phyloP scores from a whole-genome alignment of 2,797 vertebrate species.

The Enteromius fasciolatus region DNA sequence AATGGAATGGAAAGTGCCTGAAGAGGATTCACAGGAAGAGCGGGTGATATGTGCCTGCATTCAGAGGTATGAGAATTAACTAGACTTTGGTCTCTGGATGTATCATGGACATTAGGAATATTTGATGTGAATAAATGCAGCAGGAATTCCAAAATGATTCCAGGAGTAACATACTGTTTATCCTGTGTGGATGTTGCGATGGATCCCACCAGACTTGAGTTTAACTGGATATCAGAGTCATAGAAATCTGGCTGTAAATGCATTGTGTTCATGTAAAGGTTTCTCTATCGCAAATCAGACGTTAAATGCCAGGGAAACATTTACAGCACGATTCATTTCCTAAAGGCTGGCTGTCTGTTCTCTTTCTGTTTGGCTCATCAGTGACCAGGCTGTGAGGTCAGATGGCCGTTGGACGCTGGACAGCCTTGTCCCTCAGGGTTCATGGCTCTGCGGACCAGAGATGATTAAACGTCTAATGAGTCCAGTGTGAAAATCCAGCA shows the following conservation, averaged over 20 bases:
- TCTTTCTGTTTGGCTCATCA: constrained; percentile 39
- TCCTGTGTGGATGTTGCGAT: neutral
- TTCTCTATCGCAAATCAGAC: neutral
- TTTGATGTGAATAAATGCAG: neutral
- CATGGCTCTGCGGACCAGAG: constrained; percentile 38
- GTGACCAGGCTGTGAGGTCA: constrained; percentile 40
- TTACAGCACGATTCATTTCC: neutral
- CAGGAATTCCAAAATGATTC: constrained; percentile 26
- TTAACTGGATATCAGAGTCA: constrained; percentile 16
- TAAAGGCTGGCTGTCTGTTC: constrained; percentile 17
- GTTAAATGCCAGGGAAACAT: neutral
- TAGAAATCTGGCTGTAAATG: constrained; percentile 20
- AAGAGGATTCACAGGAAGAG: constrained; percentile 14
- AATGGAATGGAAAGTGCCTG: constrained; percentile 48
- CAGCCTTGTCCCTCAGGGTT: constrained; percentile 40
- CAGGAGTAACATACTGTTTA: constrained; percentile 10
- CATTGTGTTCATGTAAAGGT: constrained; percentile 3
- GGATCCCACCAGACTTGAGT: neutral
- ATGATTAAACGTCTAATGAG: constrained; percentile 62
- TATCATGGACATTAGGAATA: constrained; percentile 20
- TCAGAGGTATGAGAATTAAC: constrained; percentile 10
- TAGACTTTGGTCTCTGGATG: constrained; percentile 13
- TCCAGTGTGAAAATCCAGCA: constrained; percentile 53
- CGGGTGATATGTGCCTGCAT: constrained; percentile 10
- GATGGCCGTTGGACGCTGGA: constrained; percentile 38